Conservation (phyloP, 2,113 vertebrate species). For the Gymnorhina tibicen region DNA sequence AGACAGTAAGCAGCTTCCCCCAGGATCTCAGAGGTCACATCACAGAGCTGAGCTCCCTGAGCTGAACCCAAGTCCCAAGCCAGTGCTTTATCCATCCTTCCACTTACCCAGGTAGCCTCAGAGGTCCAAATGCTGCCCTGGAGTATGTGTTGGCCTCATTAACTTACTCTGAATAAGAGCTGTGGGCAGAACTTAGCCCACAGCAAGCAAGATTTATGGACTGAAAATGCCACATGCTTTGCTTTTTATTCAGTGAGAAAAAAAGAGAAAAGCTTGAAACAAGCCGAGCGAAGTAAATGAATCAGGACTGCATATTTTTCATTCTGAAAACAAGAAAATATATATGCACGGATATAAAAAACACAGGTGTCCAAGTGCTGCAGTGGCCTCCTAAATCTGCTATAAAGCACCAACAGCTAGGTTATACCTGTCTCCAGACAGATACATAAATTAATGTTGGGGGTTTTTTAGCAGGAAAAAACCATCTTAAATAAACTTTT, state of each 20-base stretch:
- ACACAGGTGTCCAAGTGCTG: conserved; percentile 7
- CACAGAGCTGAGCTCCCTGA: neutral
- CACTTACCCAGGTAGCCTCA: neutral
- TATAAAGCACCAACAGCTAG: neutral
- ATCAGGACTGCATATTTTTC: conserved; percentile 28
- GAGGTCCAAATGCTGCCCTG: neutral
- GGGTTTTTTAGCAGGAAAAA: neutral
- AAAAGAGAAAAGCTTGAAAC: neutral
- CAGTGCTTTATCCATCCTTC: neutral
- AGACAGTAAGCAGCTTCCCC: neutral
- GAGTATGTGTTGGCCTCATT: neutral
- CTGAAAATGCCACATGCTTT: conserved; percentile 44
- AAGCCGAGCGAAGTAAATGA: neutral
- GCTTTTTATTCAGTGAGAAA: neutral
- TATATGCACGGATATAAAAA: conserved; percentile 43
- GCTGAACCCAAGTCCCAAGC: neutral
- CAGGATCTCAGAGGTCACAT: neutral
- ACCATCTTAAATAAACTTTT: neutral
- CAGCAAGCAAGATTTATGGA: conserved; percentile 45
- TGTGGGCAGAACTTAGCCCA: neutral
- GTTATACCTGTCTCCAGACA: neutral
- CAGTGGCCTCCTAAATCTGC: neutral
- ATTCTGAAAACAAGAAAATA: conserved; percentile 46
- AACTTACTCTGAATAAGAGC: conserved; percentile 2
- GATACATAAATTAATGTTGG: neutral